phyloP scores from a whole-genome alignment of 92 coral and sea anemone species.

The Blastomussa wellsi region DNA sequence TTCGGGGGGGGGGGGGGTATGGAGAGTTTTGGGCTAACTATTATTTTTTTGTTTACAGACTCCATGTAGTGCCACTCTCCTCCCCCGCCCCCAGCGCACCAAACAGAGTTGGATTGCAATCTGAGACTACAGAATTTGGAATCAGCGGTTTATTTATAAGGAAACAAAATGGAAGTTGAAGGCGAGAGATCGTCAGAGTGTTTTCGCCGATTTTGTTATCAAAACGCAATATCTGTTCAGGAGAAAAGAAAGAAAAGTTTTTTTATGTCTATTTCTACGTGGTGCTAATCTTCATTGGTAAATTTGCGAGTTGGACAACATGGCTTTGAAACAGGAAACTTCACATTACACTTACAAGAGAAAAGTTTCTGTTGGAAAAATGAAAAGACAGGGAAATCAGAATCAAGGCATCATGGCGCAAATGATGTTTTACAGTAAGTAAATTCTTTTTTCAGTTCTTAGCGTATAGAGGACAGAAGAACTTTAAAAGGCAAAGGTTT shows the following conservation, averaged over 20 bases:
- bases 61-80: no score
- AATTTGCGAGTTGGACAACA: conserved; percentile 14
- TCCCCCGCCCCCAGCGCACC: not conserved
- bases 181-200: not conserved
- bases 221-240: not conserved
- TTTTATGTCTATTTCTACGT: not conserved
- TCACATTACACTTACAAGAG: conserved; percentile 60
- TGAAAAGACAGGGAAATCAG: conserved; percentile 46
- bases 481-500: no score
- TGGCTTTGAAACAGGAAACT: conserved; percentile 51
- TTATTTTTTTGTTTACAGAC: no score
- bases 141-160: conserved; percentile 6
- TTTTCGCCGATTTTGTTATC: not conserved
- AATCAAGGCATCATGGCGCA: conserved; percentile 93
- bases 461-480: not conserved
- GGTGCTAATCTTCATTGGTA: not conserved
- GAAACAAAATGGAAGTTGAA: conserved; percentile 9
- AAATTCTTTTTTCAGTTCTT: not conserved
- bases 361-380: conserved; percentile 44
- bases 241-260: not conserved
- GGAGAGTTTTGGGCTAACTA: no score
- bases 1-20: no score
- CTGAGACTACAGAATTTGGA: not conserved
- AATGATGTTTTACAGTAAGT: conserved; percentile 92
- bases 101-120: not conserved